These are phyloP conservation scores for Xylota segnis DNA, from an alignment of 2,888 invertebrate genomes.

Conservation along the genomic window DNA sequence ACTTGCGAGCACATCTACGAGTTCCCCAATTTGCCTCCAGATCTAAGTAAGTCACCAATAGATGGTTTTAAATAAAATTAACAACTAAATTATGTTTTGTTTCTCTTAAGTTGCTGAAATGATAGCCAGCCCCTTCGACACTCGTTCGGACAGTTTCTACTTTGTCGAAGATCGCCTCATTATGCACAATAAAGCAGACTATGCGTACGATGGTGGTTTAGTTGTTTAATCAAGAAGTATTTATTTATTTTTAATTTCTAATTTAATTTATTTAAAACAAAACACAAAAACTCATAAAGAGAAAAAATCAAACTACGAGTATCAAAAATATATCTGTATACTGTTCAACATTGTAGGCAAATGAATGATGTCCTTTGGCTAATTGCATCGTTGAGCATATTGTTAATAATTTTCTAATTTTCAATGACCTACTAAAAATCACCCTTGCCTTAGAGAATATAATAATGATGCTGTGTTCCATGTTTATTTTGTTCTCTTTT, in stretches of 20 bases:
- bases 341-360: slow-evolving; percentile 53
- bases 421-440: slow-evolving; percentile 54
- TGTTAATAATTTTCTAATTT: slow-evolving; percentile 55
- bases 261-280: slow-evolving; percentile 77
- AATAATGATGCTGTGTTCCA: slow-evolving; percentile 55
- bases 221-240: slow-evolving; percentile 80
- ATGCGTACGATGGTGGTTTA: slow-evolving; percentile 95
- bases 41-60: slow-evolving; percentile 89
- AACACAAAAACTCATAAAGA: slow-evolving; percentile 12
- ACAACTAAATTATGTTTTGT: slow-evolving; percentile 1
- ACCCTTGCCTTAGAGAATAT: slow-evolving; percentile 74
- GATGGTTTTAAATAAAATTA: not conserved
- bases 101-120: slow-evolving; percentile 93
- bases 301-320: slow-evolving; percentile 64
- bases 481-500: slow-evolving; percentile 48
- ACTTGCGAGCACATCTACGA: slow-evolving; percentile 99
- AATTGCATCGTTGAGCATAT: slow-evolving; percentile 57
- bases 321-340: slow-evolving; percentile 67
- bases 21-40: slow-evolving; percentile 94
- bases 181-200: slow-evolving; percentile 99
- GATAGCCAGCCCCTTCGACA: slow-evolving; percentile 98
- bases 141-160: slow-evolving; percentile 99
- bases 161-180: slow-evolving; percentile 98
- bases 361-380: slow-evolving; percentile 63
- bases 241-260: slow-evolving; percentile 26